These are phyloP conservation scores for Xanthorhoe spadicearia DNA, from an alignment of 2,888 invertebrate species.

Conservation along the genomic window DNA sequence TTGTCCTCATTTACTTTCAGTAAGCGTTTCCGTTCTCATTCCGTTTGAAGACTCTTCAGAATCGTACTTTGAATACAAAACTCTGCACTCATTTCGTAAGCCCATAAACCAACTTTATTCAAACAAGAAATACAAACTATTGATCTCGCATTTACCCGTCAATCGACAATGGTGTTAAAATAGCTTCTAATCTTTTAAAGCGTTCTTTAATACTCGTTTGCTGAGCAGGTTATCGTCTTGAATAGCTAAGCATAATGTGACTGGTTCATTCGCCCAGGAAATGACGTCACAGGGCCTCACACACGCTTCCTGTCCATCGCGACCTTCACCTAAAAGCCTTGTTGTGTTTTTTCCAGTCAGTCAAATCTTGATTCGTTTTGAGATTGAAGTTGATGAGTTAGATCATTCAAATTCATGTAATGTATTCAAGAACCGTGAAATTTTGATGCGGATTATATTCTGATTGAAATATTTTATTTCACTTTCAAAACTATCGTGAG, in stretches of 20 bases:
- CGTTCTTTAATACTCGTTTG: conserved; percentile 60
- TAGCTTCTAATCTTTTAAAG: conserved; percentile 56
- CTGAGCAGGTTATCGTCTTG: conserved; percentile 62
- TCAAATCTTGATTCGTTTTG: conserved; percentile 3
- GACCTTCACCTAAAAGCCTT: conserved; percentile 77
- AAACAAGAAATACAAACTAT: conserved; percentile 42
- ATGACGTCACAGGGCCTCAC: conserved; percentile 72
- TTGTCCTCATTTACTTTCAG: conserved; percentile 24
- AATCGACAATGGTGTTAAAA: conserved; percentile 50
- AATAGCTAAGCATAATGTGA: conserved; percentile 57
- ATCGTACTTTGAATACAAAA: conserved; percentile 19
- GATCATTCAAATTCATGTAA: conserved; percentile 4
- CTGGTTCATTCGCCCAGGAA: conserved; percentile 71
- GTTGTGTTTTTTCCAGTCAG: conserved; percentile 38
- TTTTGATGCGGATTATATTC: neutral
- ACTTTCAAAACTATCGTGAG: too few species aligned
- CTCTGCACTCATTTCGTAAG: conserved; percentile 24
- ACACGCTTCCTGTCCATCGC: conserved; percentile 65
- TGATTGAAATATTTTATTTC: neutral
- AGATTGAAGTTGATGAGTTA: conserved; percentile 4
- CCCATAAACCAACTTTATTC: conserved; percentile 31
- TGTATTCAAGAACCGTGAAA: conserved; percentile 5
- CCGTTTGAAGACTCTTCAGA: conserved; percentile 10
- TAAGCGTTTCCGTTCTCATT: conserved; percentile 20
- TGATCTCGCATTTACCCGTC: conserved; percentile 46